Conservation (phyloP, 2,888 invertebrate genomes). For the Noctua janthe region DNA sequence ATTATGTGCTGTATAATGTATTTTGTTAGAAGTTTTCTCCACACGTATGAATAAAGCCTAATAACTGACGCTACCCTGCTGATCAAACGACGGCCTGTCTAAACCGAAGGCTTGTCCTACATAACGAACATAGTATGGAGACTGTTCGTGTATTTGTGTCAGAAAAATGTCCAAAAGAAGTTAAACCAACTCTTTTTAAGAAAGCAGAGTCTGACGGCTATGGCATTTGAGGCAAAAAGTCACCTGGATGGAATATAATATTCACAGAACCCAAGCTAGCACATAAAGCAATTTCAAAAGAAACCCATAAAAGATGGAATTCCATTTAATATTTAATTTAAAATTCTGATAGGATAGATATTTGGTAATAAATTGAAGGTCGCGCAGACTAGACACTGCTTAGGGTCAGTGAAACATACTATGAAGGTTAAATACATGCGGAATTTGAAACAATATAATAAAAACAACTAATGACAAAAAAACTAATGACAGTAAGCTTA, state of each 20-base stretch:
- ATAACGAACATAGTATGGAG: not conserved
- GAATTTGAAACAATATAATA: not conserved
- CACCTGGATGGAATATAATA: not conserved
- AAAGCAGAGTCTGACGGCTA: not conserved
- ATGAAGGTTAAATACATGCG: not conserved
- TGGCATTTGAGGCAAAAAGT: not conserved
- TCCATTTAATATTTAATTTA: constrained; percentile 24
- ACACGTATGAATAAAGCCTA: not conserved
- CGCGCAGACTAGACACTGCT: constrained; percentile 18
- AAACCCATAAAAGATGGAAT: constrained; percentile 19
- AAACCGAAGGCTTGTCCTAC: not conserved
- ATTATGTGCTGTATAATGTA: constrained; percentile 19
- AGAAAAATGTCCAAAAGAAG: not conserved
- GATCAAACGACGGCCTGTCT: not conserved
- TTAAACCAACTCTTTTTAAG: not conserved
- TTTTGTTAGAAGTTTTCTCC: constrained; percentile 37
- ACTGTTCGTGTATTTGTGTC: not conserved
- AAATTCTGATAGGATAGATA: constrained; percentile 21
- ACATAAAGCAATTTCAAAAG: constrained; percentile 24
- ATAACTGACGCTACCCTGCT: constrained; percentile 2
- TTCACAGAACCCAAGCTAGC: not conserved
- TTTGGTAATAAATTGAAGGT: constrained; percentile 34
- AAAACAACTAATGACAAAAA: not conserved
- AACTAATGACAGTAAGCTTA: not conserved
- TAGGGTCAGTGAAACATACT: constrained; percentile 6